Evolutionary conservation across 2,888 invertebrate species (phyloP).

Genomic region (Tiliacea citrago): DNA sequence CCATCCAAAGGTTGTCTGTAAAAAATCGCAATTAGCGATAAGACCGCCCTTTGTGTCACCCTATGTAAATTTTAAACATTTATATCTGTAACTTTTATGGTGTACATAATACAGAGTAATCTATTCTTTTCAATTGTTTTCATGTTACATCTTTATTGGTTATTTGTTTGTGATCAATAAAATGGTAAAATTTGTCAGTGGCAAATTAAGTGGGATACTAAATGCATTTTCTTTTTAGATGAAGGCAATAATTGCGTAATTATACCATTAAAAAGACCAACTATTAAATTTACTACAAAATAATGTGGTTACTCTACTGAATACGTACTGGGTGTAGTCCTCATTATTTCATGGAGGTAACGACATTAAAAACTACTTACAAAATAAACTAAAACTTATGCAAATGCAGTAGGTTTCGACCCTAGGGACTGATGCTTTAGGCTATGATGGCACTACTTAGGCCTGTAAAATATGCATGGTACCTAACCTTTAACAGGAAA

Average conservation of each 20-base stretch:
- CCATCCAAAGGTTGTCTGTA: too few relatives aligned
- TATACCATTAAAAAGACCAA: not conserved
- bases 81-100: too few relatives aligned
- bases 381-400: constrained; percentile 17
- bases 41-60: too few relatives aligned
- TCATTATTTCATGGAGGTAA: not conserved
- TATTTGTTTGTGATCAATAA: not conserved
- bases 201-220: not conserved
- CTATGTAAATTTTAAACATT: too few relatives aligned
- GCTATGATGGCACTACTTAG: not conserved
- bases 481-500: constrained; percentile 7
- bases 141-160: too few relatives aligned
- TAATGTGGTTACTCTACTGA: not conserved
- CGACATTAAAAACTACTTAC: not conserved
- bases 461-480: not conserved
- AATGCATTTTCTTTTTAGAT: not conserved
- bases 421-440: not conserved
- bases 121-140: not conserved
- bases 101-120: too few relatives aligned
- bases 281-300: not conserved
- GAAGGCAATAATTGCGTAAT: not conserved
- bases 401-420: not conserved
- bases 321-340: not conserved
- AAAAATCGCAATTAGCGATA: too few relatives aligned
- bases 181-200: not conserved